phyloP scores from a whole-genome alignment of 2,113 vertebrate species.

The Micronisus gabar region DNA sequence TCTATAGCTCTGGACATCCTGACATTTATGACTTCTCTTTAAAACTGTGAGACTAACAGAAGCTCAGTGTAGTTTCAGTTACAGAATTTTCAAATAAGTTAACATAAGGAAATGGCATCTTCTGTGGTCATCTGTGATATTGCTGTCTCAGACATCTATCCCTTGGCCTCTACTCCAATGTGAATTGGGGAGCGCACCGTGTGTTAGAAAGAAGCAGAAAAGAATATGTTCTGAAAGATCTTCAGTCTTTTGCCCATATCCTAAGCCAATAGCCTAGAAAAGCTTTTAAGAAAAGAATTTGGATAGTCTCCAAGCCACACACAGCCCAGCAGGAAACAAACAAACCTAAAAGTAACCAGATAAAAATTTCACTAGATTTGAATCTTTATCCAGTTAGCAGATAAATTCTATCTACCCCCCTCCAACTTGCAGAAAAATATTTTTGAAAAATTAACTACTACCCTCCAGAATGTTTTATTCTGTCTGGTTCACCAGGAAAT shows the following conservation, averaged over 20 bases:
- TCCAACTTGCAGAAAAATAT: not conserved
- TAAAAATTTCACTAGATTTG: slow-evolving; percentile 5
- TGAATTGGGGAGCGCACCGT: accelerated
- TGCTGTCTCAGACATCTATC: not conserved
- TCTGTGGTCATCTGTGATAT: not conserved
- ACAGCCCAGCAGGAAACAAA: not conserved
- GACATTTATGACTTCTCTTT: not conserved
- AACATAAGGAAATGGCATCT: not conserved
- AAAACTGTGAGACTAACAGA: not conserved
- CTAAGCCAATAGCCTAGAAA: not conserved
- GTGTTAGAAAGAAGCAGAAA: not conserved
- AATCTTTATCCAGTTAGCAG: slow-evolving; percentile 7
- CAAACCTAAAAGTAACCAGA: slow-evolving; percentile 19
- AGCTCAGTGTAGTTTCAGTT: not conserved
- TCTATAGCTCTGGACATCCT: not conserved
- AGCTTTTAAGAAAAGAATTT: slow-evolving; percentile 7
- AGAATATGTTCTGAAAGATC: not conserved
- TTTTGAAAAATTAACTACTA: not conserved
- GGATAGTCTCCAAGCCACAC: slow-evolving; percentile 6
- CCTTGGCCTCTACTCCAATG: not conserved
- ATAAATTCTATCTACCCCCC: not conserved
- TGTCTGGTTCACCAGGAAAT: not conserved
- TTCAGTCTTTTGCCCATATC: not conserved
- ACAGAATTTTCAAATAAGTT: not conserved
- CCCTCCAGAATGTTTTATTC: not conserved